A percentile compares a stretch with the other conserved stretches of the same genome.
These are phyloP conservation scores for Trididemnum nubilum DNA, from an alignment of 23 tunicate genomes.

Conservation along the genomic window DNA sequence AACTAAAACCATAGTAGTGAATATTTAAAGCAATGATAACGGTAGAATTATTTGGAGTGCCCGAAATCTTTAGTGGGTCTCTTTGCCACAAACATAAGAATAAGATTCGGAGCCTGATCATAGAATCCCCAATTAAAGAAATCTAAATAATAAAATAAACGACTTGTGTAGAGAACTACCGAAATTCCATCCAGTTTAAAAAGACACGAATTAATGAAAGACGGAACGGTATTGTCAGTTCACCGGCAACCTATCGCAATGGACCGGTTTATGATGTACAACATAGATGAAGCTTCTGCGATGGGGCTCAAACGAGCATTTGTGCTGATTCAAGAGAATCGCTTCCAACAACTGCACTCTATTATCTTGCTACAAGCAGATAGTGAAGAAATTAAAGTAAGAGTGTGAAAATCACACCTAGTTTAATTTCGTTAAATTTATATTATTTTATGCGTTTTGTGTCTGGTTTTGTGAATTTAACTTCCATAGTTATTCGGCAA, in stretches of 20 bases:
- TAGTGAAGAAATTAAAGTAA: constrained; percentile 53
- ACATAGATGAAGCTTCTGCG: constrained; percentile 47
- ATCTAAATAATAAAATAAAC: no score
- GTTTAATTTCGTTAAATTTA: background rate
- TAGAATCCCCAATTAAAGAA: no score
- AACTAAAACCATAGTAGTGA: no score
- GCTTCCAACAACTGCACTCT: constrained; percentile 65
- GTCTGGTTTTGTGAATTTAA: background rate
- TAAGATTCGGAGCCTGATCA: no score
- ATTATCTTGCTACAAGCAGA: constrained; percentile 48
- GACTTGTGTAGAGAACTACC: constrained; percentile 43
- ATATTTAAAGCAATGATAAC: no score
- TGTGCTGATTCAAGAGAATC: constrained; percentile 71
- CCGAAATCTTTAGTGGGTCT: no score
- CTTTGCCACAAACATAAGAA: no score
- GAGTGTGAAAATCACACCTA: background rate
- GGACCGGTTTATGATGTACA: constrained; percentile 70
- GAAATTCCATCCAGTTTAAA: constrained; percentile 68
- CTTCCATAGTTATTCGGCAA: background rate
- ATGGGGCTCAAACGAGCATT: constrained; percentile 53
- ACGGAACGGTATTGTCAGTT: constrained; percentile 59
- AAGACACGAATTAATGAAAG: constrained; percentile 57
- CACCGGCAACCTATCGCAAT: constrained; percentile 70
- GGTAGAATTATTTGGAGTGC: no score
- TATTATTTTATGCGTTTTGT: background rate